Percentiles rank a stretch among this genome's conserved stretches.
Evolutionary conservation across 2,797 vertebrate species (phyloP).

Genomic region (Poeciliopsis turneri): DNA sequence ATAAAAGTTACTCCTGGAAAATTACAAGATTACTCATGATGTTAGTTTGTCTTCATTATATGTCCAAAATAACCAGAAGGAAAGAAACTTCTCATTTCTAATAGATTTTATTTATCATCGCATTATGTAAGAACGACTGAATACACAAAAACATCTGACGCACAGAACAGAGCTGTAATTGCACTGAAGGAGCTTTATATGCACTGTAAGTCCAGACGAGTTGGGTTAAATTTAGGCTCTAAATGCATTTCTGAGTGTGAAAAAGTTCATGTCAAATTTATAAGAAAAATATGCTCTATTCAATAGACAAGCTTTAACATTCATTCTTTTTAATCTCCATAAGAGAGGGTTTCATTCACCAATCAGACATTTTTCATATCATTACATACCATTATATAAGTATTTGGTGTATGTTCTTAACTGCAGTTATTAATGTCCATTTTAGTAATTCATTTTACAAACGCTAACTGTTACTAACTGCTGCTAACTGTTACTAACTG

Average conservation of each 20-base stretch:
- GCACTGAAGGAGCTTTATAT: background rate
- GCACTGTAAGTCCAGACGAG: background rate
- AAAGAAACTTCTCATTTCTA: background rate
- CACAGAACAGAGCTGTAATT: background rate
- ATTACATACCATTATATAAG: too few species aligned
- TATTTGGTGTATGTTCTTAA: too few species aligned
- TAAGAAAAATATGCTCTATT: background rate
- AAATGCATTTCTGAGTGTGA: background rate
- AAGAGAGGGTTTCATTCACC: background rate
- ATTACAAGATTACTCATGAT: background rate
- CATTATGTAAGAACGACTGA: background rate
- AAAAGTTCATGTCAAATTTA: background rate
- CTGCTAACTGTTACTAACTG: too few species aligned
- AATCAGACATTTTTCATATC: background rate
- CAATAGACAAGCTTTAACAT: background rate
- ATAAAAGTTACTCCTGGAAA: background rate
- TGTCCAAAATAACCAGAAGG: background rate
- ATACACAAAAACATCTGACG: background rate
- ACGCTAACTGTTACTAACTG: too few species aligned
- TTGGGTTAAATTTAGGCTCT: background rate
- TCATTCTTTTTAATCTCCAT: background rate
- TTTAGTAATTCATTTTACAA: too few species aligned
- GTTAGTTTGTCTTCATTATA: background rate
- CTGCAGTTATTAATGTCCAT: too few species aligned
- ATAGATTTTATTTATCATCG: background rate